Percentiles rank a stretch among this genome's conserved stretches.
Evolutionary conservation across 1,140 invertebrate genomes (phyloP).

Genomic region (Danaus plexippus): DNA sequence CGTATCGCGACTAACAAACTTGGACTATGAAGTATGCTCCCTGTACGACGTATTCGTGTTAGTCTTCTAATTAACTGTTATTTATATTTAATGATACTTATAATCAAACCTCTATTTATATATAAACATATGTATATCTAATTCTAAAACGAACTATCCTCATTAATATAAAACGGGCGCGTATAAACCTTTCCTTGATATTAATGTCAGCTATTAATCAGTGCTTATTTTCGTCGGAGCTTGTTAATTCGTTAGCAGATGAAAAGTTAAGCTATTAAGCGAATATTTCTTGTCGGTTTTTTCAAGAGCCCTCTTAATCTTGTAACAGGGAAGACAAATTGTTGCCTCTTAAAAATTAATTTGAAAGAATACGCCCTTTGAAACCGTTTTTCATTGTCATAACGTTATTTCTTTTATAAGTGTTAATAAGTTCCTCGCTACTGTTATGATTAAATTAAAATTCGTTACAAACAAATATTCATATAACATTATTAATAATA

Average conservation of each 20-base stretch:
- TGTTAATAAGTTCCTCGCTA: too few species aligned
- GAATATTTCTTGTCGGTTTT: constrained; percentile 39
- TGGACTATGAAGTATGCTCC: too few species aligned
- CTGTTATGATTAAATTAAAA: too few species aligned
- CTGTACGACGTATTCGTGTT: too few species aligned
- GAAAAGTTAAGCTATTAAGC: constrained; percentile 62
- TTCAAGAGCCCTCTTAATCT: constrained; percentile 50
- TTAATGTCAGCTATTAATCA: constrained; percentile 48
- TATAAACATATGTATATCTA: too few species aligned
- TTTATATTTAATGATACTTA: too few species aligned
- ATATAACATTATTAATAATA: too few species aligned
- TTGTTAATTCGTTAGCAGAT: constrained; percentile 58
- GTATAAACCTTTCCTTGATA: constrained; percentile 27
- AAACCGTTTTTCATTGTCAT: constrained; percentile 50
- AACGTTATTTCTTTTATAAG: constrained; percentile 28
- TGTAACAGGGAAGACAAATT: constrained; percentile 46
- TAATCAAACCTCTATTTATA: too few species aligned
- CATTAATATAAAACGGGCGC: constrained; percentile 9
- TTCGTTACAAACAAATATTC: too few species aligned
- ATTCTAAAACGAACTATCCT: too few species aligned
- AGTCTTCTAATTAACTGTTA: too few species aligned
- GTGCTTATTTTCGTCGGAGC: constrained; percentile 45
- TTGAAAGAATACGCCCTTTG: constrained; percentile 41
- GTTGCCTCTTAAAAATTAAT: constrained; percentile 55
- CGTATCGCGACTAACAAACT: too few species aligned